Evolutionary conservation across 2,797 vertebrate species (phyloP), one percentile per base, ranked within the genome.

Genomic region (Sebastes hubbsi): DNA sequence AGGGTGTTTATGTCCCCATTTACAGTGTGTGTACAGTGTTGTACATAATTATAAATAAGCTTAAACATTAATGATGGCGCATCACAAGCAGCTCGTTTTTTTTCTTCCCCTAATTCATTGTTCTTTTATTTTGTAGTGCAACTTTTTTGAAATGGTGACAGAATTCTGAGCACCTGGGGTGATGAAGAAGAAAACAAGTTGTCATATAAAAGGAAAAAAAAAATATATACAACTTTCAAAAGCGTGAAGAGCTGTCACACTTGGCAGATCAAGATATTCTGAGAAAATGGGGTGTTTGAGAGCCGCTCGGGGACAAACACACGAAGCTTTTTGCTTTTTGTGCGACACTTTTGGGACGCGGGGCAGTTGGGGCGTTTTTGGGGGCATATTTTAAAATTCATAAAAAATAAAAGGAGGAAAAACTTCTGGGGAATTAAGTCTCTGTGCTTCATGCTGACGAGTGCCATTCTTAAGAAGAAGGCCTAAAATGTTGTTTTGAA

Each of bases 181-280:
- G 94, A 94, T 88, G 87, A 94, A 94, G 91, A 92, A 90, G 87
- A 92, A 92, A 95, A 93, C 91, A 93, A 92, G 91, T 94, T 94
- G 94, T 95, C 94, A 94, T 91, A 94, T 94, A 81, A 92, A 94
- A 94, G 91, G 78, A 80, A 72, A 81, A 87, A 83, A 74, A 92
- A 74, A 91, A 91, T 88, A 84, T 88, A 85, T 88, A 78, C 85
- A 84, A 91, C 86, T 91, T 94, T 94, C 90, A 94, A 93, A 94
- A 82, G 91, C 87, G 42, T 82, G 88, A 92, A 71, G 90, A 94
- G 94, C 94, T 95, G 95, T 95, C 94, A 95, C 46, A 87, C 76
- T 90, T 86, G 90, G 91, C 91, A 92, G 89, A 94, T 95, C 91
- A 93, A 92, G 89, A 93, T 78, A 83, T 94, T 91, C 84, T 78